Base-by-base conservation (phyloP, 2,888 invertebrate genomes). In the Microctonus aethiopoides region DNA sequence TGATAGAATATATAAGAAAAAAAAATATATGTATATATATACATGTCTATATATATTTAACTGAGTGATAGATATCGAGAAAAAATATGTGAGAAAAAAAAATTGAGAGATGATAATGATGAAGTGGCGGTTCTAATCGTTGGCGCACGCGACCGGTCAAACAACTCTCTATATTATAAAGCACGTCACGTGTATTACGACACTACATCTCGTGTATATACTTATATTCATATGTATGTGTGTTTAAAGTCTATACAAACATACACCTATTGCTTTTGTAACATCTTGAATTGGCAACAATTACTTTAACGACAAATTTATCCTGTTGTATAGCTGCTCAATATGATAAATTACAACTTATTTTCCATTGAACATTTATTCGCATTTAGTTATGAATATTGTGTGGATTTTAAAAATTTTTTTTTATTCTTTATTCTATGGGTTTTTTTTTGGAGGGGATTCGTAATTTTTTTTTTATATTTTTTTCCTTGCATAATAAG, bases 161-260 rank as follows among this genome's bases (percentile, higher is more conserved):
- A 57, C 57, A 34, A 57, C 57, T 57, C 57, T 29, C 13, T 57
- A 57, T 34, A 57, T 57, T 32, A 34, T 57, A n/a, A 29, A 29
- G 7, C 26, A 29, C n/a, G 57, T 34, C 57, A 46, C 46, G 46
- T 20, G 46, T 46, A n/a, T 46, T 46, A 16, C 46, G 16, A 46
- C 46, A 46, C 39, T 39, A n/a, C 46, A n/a, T n/a, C n/a, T n/a
- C n/a, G n/a, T n/a, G n/a, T n/a, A n/a, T n/a, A n/a, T n/a, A n/a
- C n/a, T n/a, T n/a, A n/a, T n/a, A n/a, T n/a, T n/a, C n/a, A n/a
- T n/a, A n/a, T n/a, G n/a, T n/a, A n/a, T n/a, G n/a, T n/a, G n/a
- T n/a, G n/a, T n/a, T n/a, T n/a, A n/a, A n/a, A n/a, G n/a, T n/a
- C n/a, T n/a, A n/a, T n/a, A n/a, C n/a, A n/a, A n/a, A 20, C 16